Conservation (phyloP, 1,140 invertebrate species). For the Euura saliciscinereae region DNA sequence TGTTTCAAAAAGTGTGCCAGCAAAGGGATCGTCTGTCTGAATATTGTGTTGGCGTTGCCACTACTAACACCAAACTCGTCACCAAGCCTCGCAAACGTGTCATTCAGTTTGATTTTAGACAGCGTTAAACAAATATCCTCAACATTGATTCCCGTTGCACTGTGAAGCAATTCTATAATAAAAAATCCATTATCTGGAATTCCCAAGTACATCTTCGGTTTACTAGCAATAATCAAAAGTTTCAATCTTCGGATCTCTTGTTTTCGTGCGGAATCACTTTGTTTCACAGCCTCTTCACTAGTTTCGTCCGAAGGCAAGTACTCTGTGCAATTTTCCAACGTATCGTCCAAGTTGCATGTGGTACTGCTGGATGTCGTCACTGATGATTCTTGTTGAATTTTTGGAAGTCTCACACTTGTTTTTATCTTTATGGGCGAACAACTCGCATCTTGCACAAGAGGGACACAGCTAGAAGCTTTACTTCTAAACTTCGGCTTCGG, state of each 20-base stretch:
- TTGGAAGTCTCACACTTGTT: not conserved
- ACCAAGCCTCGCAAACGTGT: slow-evolving; percentile 11
- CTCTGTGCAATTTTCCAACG: slow-evolving; percentile 7
- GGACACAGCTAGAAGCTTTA: slow-evolving; percentile 3
- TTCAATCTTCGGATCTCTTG: slow-evolving; percentile 12
- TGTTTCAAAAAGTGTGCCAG: slow-evolving; percentile 14
- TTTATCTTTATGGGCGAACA: slow-evolving; percentile 2
- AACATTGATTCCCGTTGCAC: slow-evolving; percentile 4
- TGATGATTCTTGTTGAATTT: slow-evolving; percentile 5
- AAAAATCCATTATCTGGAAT: slow-evolving; percentile 11
- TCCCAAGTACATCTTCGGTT: slow-evolving; percentile 18
- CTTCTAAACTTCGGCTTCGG: slow-evolving; percentile 1
- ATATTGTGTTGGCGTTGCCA: slow-evolving; percentile 9
- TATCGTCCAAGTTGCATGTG: slow-evolving; percentile 7
- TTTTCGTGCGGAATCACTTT: slow-evolving; percentile 8
- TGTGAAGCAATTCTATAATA: slow-evolving; percentile 4
- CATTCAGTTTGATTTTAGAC: slow-evolving; percentile 14
- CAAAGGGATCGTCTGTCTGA: slow-evolving; percentile 14
- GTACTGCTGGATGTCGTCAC: slow-evolving; percentile 6
- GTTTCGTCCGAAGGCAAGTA: slow-evolving; percentile 8
- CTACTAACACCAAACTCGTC: slow-evolving; percentile 17
- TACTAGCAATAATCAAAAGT: slow-evolving; percentile 16
- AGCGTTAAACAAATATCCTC: slow-evolving; percentile 13
- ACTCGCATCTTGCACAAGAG: slow-evolving; percentile 1
- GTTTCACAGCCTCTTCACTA: not conserved